Base-by-base conservation (phyloP, 1,140 invertebrate genomes). In the Araneus ventricosus region DNA sequence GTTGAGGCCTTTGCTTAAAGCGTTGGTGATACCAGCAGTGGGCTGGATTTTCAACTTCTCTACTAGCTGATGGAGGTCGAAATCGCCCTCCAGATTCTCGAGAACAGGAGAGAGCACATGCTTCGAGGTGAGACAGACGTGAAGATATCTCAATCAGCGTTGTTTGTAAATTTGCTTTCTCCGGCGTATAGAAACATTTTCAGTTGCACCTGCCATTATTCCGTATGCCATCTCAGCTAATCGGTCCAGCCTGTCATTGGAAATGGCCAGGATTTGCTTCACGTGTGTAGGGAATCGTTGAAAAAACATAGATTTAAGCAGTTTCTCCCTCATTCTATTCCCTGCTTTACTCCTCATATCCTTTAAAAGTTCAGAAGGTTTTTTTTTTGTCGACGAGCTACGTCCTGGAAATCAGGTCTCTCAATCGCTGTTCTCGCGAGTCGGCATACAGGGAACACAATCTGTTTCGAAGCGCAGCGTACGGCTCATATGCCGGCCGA, bases 231-330 rank as follows among this genome's bases (percentile, higher is more conserved):
- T 84, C n/a, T 92, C 59, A 7, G 79, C 37, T 10, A 92, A 57
- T 67, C 45, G 52, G 8, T 86, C 61, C 4, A 67, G 30, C 6
- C 27, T 41, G 2, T 86, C 59, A 20, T 86, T 67, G 4, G 34
- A 67, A 24, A 70, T 37, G n/a, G n/a, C n/a, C n/a, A n/a, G n/a
- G n/a, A n/a, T n/a, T 27, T 85, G 90, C 41, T 92, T 79, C 2
- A 85, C 39, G 3, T 67, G n/a, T 4, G 90, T 85, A 2, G 80
- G 79, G 7, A 85, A 30, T 0, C 57, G 27, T 27, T 84, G 52
- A 22, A 92, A 22, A 41, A 85, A 85, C 6, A 92, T 22, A 17
- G 57, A 85, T 27, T 92, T 92, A 6, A 92, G 59, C 6, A 92
- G 59, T 10, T 67, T 34, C 1, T 92, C 80, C 8, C 24, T 20